These are phyloP conservation scores for Lagodon rhomboides DNA, from an alignment of 2,797 vertebrate species.

Conservation along the genomic window DNA sequence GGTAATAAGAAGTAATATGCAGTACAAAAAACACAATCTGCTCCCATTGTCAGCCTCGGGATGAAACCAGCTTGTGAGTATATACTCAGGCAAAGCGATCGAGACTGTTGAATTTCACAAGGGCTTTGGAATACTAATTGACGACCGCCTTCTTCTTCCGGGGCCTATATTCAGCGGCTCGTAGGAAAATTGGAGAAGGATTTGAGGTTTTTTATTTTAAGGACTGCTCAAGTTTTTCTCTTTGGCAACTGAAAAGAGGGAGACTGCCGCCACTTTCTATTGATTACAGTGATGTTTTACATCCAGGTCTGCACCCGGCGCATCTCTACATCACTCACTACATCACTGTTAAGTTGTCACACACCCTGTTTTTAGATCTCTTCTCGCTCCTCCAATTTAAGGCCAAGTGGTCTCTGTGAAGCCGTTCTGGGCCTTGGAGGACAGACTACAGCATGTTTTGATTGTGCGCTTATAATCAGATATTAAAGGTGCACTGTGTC, in stretches of 20 bases:
- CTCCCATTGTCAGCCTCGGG: constrained; percentile 58
- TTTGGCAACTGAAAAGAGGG: constrained; percentile 23
- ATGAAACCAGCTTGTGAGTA: constrained; percentile 65
- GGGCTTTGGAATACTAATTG: constrained; percentile 54
- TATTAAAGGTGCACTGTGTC: background rate
- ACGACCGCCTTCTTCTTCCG: constrained; percentile 41
- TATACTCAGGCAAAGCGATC: constrained; percentile 53
- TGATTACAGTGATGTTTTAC: constrained; percentile 44
- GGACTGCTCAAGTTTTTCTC: constrained; percentile 51
- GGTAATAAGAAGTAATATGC: constrained; percentile 74
- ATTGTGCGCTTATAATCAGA: constrained; percentile 13
- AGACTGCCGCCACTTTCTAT: constrained; percentile 35
- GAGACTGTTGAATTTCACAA: constrained; percentile 59
- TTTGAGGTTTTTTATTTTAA: constrained; percentile 62
- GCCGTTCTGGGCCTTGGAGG: constrained; percentile 6
- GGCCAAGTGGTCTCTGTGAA: background rate
- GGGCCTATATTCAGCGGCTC: constrained; percentile 40
- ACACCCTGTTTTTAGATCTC: background rate
- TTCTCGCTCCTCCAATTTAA: background rate
- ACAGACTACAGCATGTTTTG: constrained; percentile 1
- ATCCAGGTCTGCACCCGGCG: background rate
- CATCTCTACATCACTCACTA: constrained; percentile 2
- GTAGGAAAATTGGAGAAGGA: constrained; percentile 27
- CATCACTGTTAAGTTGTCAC: constrained; percentile 1
- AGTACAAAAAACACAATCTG: constrained; percentile 62